Base-by-base conservation (phyloP, 2,888 invertebrate genomes). In the Epinotia demarniana region DNA sequence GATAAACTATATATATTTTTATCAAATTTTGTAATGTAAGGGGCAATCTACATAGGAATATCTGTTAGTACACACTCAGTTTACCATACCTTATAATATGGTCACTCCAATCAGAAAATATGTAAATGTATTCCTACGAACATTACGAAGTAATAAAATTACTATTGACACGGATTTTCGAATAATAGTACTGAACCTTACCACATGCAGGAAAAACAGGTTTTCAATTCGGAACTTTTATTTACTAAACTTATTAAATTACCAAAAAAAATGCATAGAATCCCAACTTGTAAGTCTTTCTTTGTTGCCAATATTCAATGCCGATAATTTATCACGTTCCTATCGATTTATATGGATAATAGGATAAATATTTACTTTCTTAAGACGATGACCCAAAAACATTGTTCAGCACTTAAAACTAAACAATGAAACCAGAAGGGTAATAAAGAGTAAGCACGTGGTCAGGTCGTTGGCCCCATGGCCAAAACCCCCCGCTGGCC, bases 371-470 rank as follows among this genome's bases (percentile, higher is more conserved):
- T 75, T 71, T 75, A 75, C 66, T 13, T 66, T 61, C 60, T 57
- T 27, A 33, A 62, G 27, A 4, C 19, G 66, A 67, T 75, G 75
- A 67, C 75, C 75, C 67, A 67, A 67, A 75, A 60, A 53, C 72
- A 61, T 58, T 33, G 61, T 73, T 66, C 39, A 53, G 46, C 72
- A 61, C 72, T 75, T 66, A 67, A 75, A 62, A 75, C 75, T 75
- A 62, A 75, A 75, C 75, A 75, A 72, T 72, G 72, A 72, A 67
- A 71, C 75, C 75, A 73, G 71, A 61, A 71, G 70, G 83, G 81
- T 85, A 87, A 85, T 87, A 87, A 88, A 88, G 78, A 81, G 78
- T 79, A 80, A 85, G 84, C 90, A 90, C 89, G 87, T 90, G 90
- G 84, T 82, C 71, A 79, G 90, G 88, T 80, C 84, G 79, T 82